phyloP scores from a whole-genome alignment of 1,140 invertebrate species.

The Drosophila ohnishii region DNA sequence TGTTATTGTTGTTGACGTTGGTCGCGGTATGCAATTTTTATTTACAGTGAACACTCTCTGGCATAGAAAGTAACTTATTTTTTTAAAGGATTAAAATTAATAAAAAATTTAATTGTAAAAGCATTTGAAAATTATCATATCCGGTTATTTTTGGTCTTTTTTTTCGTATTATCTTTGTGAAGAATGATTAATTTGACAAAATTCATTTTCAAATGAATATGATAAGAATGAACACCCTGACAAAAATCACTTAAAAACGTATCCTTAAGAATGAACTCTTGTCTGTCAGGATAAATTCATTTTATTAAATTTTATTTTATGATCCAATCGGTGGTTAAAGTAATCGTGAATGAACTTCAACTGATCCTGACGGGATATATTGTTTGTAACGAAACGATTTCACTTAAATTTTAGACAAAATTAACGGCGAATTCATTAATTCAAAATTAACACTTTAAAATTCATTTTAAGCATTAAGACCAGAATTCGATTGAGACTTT shows the following conservation, averaged over 20 bases:
- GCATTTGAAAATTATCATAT: not conserved
- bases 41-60: slow-evolving; percentile 4
- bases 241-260: not conserved
- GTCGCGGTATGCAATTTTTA: slow-evolving; percentile 75
- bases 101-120: not conserved
- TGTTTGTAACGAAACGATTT: no score
- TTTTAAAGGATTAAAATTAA: not conserved
- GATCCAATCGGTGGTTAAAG: no score
- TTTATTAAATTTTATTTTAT: no score
- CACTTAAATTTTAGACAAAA: not conserved
- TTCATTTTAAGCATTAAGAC: no score
- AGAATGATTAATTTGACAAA: not conserved
- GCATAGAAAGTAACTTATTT: not conserved
- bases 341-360: no score
- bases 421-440: not conserved
- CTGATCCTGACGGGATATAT: no score
- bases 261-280: not conserved
- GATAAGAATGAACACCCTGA: not conserved
- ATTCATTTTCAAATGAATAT: not conserved
- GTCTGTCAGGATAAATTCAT: no score
- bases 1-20: slow-evolving; percentile 70
- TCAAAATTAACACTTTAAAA: not conserved
- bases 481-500: no score
- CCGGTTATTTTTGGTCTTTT: not conserved
- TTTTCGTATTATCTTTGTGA: slow-evolving; percentile 35